These are phyloP conservation scores for Dicaeum eximium DNA, from an alignment of 2,113 vertebrate species.

Conservation along the genomic window DNA sequence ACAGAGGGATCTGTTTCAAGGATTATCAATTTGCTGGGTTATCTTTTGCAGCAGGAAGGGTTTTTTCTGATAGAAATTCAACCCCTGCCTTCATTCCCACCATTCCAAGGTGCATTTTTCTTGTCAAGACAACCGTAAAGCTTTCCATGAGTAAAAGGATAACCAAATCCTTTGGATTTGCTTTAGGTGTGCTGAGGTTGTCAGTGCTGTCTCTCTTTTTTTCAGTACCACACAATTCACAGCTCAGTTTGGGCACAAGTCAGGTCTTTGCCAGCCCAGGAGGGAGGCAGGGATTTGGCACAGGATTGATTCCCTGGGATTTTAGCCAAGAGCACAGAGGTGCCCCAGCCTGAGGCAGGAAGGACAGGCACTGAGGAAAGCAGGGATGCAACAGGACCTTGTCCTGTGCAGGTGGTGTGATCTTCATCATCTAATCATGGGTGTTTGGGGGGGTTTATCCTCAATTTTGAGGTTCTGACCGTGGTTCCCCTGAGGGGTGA, in stretches of 20 bases:
- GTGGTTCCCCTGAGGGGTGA: rapidly evolving
- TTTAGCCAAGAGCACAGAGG: background rate
- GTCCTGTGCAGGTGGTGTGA: background rate
- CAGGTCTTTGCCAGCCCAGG: background rate
- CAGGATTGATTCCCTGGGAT: background rate
- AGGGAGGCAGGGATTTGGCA: background rate
- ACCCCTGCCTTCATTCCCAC: background rate
- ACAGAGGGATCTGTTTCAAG: background rate
- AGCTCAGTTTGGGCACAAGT: background rate
- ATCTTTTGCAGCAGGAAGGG: background rate
- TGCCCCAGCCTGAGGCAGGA: background rate
- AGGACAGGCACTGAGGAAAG: background rate
- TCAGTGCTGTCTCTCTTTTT: background rate
- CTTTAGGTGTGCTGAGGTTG: background rate
- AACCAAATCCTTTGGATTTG: background rate
- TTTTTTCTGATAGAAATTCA: background rate
- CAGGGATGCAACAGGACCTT: background rate
- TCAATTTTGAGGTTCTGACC: background rate
- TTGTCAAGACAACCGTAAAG: rapidly evolving
- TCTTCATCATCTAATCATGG: background rate
- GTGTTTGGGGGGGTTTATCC: background rate
- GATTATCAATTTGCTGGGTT: background rate
- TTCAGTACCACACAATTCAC: background rate
- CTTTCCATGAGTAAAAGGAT: background rate
- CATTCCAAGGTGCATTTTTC: background rate